Conservation (phyloP, 2,797 vertebrate genomes). For the Aotus griseimembra region DNA sequence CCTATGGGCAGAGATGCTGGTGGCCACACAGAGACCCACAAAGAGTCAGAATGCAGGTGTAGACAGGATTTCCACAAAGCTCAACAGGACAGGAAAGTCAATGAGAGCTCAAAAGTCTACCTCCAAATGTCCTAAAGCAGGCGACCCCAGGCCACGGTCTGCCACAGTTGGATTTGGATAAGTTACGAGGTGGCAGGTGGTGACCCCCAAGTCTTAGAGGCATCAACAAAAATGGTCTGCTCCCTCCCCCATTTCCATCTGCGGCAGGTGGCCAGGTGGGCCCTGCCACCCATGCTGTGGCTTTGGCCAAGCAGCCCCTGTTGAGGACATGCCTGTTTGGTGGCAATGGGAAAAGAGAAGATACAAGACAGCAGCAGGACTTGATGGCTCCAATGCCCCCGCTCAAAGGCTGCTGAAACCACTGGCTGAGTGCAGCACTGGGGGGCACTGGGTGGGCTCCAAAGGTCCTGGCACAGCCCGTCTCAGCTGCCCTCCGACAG, state of each 20-base stretch:
- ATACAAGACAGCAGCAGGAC: accelerated
- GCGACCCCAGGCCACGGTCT: accelerated
- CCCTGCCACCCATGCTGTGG: background rate
- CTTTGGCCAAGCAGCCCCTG: background rate
- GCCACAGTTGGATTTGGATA: background rate
- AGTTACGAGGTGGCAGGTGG: too few species aligned
- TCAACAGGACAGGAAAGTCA: too few species aligned
- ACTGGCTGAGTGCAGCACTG: too few species aligned
- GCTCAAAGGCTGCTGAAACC: background rate
- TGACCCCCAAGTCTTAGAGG: background rate
- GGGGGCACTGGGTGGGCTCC: accelerated
- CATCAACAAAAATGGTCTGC: background rate
- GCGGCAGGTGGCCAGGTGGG: accelerated
- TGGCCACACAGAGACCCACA: background rate
- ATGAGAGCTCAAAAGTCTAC: accelerated
- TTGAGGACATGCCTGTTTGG: too few species aligned
- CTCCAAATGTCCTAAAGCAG: too few species aligned
- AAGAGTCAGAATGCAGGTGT: background rate
- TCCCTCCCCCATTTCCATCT: background rate
- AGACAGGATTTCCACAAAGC: too few species aligned
- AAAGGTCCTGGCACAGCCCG: accelerated
- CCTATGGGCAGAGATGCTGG: background rate
- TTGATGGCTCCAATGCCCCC: background rate
- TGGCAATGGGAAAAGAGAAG: background rate
- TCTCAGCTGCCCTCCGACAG: accelerated